phyloP scores from a whole-genome alignment of 2,888 invertebrate species.

The Acanthosepion lycidas region DNA sequence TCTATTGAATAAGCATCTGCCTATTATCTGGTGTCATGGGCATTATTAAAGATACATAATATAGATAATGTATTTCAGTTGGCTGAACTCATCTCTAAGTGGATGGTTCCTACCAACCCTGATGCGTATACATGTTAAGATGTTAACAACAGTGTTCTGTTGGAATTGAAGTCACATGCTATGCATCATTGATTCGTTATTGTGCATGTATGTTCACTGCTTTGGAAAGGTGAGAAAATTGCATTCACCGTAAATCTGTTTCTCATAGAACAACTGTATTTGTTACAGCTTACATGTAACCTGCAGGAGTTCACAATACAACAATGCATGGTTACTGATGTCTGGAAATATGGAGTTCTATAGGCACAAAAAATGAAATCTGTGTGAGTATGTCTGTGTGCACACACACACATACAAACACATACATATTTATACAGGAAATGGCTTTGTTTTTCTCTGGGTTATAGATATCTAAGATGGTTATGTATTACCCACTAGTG shows the following conservation, averaged over 20 bases:
- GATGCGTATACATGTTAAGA: neutral
- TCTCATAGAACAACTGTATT: neutral
- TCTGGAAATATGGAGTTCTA: neutral
- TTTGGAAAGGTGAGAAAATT: neutral
- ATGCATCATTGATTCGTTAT: neutral
- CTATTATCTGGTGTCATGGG: neutral
- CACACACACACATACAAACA: too few relatives aligned
- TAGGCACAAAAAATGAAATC: neutral
- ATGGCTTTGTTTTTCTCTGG: too few relatives aligned
- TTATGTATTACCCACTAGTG: too few relatives aligned
- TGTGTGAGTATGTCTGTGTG: too few relatives aligned
- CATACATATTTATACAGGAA: too few relatives aligned
- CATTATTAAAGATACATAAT: slow-evolving; percentile 33
- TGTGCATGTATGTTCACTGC: neutral
- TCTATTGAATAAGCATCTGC: neutral
- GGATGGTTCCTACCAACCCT: slow-evolving; percentile 5
- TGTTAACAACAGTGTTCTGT: neutral
- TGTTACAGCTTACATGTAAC: too few relatives aligned
- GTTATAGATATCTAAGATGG: too few relatives aligned
- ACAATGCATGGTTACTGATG: neutral
- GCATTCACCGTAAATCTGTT: neutral
- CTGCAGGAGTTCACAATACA: too few relatives aligned
- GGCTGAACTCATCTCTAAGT: slow-evolving; percentile 7
- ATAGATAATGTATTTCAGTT: slow-evolving; percentile 33
- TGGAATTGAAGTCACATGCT: neutral